Conservation (phyloP, 2,888 invertebrate species). For the Caenorhabditis panamensis region DNA sequence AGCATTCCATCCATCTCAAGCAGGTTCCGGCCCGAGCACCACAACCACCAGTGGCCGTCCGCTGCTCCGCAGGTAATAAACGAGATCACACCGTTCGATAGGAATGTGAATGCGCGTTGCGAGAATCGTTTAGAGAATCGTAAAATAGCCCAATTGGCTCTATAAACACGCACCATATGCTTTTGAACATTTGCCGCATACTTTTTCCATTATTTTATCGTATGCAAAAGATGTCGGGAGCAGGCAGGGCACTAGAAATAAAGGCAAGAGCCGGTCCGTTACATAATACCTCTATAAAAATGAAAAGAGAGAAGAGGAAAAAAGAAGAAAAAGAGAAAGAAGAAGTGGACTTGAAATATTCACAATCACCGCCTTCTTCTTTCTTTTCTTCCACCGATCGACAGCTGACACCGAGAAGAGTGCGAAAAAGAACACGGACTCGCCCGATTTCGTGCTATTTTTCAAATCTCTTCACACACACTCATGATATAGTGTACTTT, state of each 20-base stretch:
- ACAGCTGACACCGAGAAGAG: slow-evolving; percentile 57
- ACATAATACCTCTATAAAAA: slow-evolving; percentile 53
- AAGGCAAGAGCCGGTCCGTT: slow-evolving; percentile 25
- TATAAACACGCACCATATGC: slow-evolving; percentile 56
- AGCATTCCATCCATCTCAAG: slow-evolving; percentile 60
- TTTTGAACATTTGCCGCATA: slow-evolving; percentile 54
- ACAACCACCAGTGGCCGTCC: slow-evolving; percentile 78
- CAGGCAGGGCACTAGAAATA: slow-evolving; percentile 13
- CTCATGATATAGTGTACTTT: slow-evolving; percentile 55
- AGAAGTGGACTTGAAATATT: slow-evolving; percentile 53
- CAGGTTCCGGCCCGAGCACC: slow-evolving; percentile 74
- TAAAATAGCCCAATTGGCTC: slow-evolving; percentile 12
- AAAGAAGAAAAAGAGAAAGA: slow-evolving; percentile 24
- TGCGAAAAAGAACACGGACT: slow-evolving; percentile 59
- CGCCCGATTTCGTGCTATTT: slow-evolving; percentile 49
- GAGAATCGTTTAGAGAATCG: slow-evolving; percentile 22
- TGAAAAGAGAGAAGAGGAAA: slow-evolving; percentile 23
- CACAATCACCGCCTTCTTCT: slow-evolving; percentile 52
- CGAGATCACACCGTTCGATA: slow-evolving; percentile 9
- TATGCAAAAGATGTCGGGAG: slow-evolving; percentile 27
- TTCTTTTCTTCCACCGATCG: slow-evolving; percentile 43
- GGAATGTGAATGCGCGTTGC: background rate
- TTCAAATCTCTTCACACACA: slow-evolving; percentile 58
- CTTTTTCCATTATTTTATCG: slow-evolving; percentile 43
- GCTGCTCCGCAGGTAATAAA: slow-evolving; percentile 73